phyloP scores from a whole-genome alignment of 2,888 invertebrate genomes.

The Agrotis puta region DNA sequence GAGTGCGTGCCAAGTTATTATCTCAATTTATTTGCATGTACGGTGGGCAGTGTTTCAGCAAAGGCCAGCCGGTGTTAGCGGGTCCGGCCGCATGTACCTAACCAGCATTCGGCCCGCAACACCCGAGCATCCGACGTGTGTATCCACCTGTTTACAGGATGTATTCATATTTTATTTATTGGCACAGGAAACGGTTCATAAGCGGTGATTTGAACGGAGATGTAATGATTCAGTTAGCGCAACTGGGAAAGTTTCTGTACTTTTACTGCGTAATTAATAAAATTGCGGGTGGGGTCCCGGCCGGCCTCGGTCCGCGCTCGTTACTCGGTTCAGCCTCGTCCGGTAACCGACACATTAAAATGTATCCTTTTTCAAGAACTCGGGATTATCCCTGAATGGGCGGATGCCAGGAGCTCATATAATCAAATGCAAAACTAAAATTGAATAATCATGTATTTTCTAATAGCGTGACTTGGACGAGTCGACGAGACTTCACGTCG shows the following conservation, averaged over 20 bases:
- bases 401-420: too few species aligned
- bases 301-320: not conserved
- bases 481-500: too few species aligned
- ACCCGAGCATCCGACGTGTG: not conserved
- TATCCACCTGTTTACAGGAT: slow-evolving; percentile 16
- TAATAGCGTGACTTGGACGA: too few species aligned
- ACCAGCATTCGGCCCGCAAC: not conserved
- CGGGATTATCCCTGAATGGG: not conserved
- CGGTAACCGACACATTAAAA: slow-evolving; percentile 20
- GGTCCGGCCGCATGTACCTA: not conserved
- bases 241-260: slow-evolving; percentile 3
- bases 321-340: slow-evolving; percentile 24
- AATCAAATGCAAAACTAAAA: too few species aligned
- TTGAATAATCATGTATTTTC: too few species aligned
- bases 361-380: slow-evolving; percentile 24
- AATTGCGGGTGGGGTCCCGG: not conserved
- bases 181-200: slow-evolving; percentile 29
- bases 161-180: slow-evolving; percentile 44
- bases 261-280: slow-evolving; percentile 39
- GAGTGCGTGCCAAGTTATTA: slow-evolving; percentile 24
- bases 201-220: slow-evolving; percentile 37
- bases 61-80: slow-evolving; percentile 17
- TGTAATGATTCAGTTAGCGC: slow-evolving; percentile 30
- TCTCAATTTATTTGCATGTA: slow-evolving; percentile 17
- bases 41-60: not conserved